These are phyloP conservation scores for Scylla paramamosain DNA, from an alignment of 1,140 invertebrate genomes.

Conservation along the genomic window DNA sequence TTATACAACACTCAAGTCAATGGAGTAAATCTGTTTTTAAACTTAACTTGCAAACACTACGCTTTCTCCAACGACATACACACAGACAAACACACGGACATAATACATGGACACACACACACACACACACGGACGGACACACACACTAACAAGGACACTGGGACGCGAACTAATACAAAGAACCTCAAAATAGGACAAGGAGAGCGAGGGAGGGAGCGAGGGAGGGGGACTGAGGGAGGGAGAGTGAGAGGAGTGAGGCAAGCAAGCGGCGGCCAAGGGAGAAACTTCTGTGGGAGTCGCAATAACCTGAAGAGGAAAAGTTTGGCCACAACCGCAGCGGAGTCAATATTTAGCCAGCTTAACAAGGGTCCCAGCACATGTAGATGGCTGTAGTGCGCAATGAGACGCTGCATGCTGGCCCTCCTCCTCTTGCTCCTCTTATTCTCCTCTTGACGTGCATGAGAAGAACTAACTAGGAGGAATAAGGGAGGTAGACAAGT, in stretches of 20 bases:
- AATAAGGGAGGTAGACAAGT: too few species aligned
- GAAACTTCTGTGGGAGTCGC: background rate
- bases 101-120: too few species aligned
- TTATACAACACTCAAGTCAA: too few species aligned
- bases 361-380: background rate
- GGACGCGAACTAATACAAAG: conserved; percentile 11
- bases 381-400: background rate
- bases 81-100: too few species aligned
- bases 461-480: too few species aligned
- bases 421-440: background rate
- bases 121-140: too few species aligned
- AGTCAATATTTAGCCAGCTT: conserved; percentile 9
- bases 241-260: too few species aligned
- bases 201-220: background rate
- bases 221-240: too few species aligned
- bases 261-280: background rate
- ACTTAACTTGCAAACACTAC: too few species aligned
- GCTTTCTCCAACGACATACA: too few species aligned
- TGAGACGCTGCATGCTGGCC: background rate
- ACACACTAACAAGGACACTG: background rate
- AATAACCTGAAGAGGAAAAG: background rate
- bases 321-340: background rate
- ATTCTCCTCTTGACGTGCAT: too few species aligned
- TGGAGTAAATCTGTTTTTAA: too few species aligned
- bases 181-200: background rate